Evolutionary conservation across 2,797 vertebrate species (phyloP).

Genomic region (Argentina silus): DNA sequence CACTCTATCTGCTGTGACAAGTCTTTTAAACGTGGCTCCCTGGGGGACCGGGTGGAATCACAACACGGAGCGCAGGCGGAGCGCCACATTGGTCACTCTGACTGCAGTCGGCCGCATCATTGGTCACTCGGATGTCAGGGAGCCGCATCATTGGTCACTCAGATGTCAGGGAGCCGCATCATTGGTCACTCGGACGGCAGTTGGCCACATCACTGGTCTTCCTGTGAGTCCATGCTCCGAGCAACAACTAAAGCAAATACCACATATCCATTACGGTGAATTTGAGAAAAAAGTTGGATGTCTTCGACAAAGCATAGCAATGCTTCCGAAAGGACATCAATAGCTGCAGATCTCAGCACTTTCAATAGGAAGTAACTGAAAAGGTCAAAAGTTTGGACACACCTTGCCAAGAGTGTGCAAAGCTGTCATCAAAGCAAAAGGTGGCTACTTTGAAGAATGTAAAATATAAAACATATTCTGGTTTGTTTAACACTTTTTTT

Average conservation of each 20-base stretch:
- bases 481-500: too few species aligned
- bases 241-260: neutral
- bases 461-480: too few species aligned
- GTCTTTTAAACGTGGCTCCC: slow-evolving; percentile 3
- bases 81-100: too few species aligned
- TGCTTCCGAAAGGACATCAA: neutral
- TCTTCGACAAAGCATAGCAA: neutral
- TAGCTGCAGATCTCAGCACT: neutral
- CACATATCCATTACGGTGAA: neutral
- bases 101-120: too few species aligned
- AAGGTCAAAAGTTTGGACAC: too few species aligned
- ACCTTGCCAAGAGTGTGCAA: too few species aligned
- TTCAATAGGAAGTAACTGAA: neutral
- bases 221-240: neutral
- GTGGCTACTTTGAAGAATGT: too few species aligned
- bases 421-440: too few species aligned
- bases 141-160: slow-evolving; percentile 5
- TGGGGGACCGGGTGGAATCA: neutral
- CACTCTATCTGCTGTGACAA: slow-evolving; percentile 7
- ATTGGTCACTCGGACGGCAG: too few species aligned
- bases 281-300: neutral
- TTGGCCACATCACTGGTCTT: neutral
- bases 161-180: too few species aligned
- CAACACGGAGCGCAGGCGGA: neutral
- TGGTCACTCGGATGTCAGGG: too few species aligned